Conservation (phyloP, 2,888 invertebrate species). For the Lasioglossum morio region DNA sequence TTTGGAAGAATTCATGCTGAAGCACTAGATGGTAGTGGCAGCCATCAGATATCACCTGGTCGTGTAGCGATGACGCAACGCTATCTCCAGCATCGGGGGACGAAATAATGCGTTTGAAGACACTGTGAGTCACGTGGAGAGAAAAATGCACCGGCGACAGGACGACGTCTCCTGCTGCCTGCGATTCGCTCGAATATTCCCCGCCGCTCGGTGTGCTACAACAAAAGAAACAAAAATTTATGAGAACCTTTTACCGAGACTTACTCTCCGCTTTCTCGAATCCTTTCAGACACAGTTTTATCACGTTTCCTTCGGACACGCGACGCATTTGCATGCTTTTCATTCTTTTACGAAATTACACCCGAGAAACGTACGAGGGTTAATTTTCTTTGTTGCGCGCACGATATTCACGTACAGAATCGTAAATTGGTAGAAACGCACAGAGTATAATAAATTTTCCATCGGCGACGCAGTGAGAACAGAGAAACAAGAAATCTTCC, state of each 20-base stretch:
- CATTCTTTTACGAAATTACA: not conserved
- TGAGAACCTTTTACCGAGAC: not conserved
- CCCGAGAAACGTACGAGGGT: not conserved
- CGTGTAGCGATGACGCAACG: slow-evolving; percentile 65
- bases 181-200: slow-evolving; percentile 16
- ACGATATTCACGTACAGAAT: not conserved
- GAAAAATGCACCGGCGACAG: slow-evolving; percentile 41
- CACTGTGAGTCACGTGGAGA: slow-evolving; percentile 39
- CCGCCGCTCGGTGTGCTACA: not conserved
- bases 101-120: slow-evolving; percentile 48
- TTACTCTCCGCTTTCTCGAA: not conserved
- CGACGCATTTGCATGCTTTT: not conserved
- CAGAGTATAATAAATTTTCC: not conserved
- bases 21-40: slow-evolving; percentile 30
- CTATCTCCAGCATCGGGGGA: slow-evolving; percentile 59
- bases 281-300: not conserved
- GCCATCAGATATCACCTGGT: slow-evolving; percentile 64
- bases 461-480: not conserved
- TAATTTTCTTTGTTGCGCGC: not conserved
- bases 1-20: slow-evolving; percentile 41
- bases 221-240: not conserved
- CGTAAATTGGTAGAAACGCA: not conserved
- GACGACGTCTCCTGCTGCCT: not conserved
- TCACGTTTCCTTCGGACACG: not conserved
- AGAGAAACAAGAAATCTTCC: not conserved